phyloP scores from a whole-genome alignment of 1,140 invertebrate species.

The Heliconius nattereri region DNA sequence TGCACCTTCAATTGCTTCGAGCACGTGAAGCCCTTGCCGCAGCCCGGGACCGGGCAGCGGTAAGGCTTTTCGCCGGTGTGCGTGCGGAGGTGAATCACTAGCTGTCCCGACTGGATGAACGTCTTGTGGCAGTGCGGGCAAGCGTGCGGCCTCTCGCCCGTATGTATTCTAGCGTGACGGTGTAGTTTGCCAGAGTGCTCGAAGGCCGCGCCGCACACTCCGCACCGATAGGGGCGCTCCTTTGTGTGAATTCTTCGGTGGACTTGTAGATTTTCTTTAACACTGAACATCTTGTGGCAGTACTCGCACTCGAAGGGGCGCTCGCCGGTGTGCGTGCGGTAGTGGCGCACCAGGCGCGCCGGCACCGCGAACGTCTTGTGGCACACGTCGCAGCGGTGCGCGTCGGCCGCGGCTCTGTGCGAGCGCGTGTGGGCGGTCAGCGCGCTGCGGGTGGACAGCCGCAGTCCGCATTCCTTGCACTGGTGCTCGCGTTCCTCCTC shows the following conservation, averaged over 20 bases:
- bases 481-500: conserved; percentile 69
- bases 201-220: conserved; percentile 94
- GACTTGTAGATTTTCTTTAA: conserved; percentile 95
- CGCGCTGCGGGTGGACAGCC: conserved; percentile 83
- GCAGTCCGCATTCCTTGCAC: conserved; percentile 83
- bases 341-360: conserved; percentile 94
- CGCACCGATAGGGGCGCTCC: conserved; percentile 92
- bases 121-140: conserved; percentile 96
- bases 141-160: conserved; percentile 94
- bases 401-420: conserved; percentile 83
- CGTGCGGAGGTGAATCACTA: conserved; percentile 92
- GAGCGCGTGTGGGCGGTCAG: conserved; percentile 83
- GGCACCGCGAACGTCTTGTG: conserved; percentile 95
- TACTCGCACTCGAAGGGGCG: conserved; percentile 94
- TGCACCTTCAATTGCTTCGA: conserved; percentile 95
- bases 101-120: conserved; percentile 93
- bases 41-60: conserved; percentile 89
- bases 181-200: conserved; percentile 96
- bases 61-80: conserved; percentile 96
- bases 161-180: conserved; percentile 95
- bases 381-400: conserved; percentile 94
- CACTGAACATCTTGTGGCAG: conserved; percentile 95
- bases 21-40: conserved; percentile 93
- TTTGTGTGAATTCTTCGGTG: conserved; percentile 96
- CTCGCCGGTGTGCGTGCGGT: conserved; percentile 94